Percentiles rank a stretch among this genome's conserved stretches.
phyloP scores from a whole-genome alignment of 2,797 vertebrate species.

The Karalla daura region DNA sequence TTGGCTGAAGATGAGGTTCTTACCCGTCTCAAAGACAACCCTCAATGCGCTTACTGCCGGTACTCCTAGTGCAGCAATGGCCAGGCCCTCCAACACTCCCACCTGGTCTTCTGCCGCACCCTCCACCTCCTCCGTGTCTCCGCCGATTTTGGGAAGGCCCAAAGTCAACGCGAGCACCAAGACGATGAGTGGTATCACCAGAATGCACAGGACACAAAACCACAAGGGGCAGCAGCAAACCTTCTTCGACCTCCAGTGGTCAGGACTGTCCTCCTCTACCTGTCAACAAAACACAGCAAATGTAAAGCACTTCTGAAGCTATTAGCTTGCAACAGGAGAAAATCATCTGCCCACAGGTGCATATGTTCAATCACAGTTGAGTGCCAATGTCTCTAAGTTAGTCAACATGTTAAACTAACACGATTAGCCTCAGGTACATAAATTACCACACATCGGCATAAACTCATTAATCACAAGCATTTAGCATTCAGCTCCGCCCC shows the following conservation, averaged over 20 bases:
- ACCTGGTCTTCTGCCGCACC: background rate
- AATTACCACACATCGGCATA: no score
- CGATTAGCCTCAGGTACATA: no score
- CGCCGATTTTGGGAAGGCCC: conserved; percentile 41
- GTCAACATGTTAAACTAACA: no score
- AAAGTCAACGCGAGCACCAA: conserved; percentile 46
- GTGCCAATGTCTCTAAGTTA: no score
- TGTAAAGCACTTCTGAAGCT: background rate
- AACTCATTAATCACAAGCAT: no score
- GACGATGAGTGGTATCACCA: conserved; percentile 52
- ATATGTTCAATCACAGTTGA: no score
- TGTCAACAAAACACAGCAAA: conserved; percentile 33
- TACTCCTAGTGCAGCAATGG: conserved; percentile 76
- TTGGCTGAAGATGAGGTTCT: conserved; percentile 79
- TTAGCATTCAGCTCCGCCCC: background rate
- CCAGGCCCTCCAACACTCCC: conserved; percentile 65
- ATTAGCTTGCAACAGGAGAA: no score
- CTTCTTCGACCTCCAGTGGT: conserved; percentile 80
- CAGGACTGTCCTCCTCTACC: conserved; percentile 41
- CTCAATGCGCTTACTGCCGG: conserved; percentile 61
- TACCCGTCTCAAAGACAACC: conserved; percentile 66
- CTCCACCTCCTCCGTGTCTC: background rate
- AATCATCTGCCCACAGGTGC: no score
- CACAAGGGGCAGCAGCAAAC: conserved; percentile 80
- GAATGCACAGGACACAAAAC: conserved; percentile 58